phyloP scores from a whole-genome alignment of 2,113 vertebrate species.

The Trochalopteron elliotii region DNA sequence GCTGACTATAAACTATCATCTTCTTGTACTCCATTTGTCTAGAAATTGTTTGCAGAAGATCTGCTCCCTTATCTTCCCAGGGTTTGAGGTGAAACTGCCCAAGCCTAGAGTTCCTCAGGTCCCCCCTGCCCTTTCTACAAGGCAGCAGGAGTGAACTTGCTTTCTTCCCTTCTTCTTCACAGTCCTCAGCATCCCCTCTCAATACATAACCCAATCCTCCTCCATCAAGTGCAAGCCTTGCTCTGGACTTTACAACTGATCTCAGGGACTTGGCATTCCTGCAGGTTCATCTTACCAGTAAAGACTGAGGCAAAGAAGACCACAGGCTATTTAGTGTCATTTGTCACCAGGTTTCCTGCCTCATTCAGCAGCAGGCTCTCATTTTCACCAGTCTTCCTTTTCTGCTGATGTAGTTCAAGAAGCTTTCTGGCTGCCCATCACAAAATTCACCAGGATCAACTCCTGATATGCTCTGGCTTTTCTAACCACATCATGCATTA shows the following conservation, averaged over 20 bases:
- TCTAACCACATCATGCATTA: background rate
- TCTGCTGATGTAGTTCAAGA: background rate
- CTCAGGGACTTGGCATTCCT: background rate
- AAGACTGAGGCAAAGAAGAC: background rate
- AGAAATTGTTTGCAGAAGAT: background rate
- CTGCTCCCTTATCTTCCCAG: background rate
- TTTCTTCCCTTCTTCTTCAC: background rate
- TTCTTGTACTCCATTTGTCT: background rate
- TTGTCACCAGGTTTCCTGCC: background rate
- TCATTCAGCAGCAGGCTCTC: background rate
- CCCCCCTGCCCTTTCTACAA: background rate
- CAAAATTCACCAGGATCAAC: background rate
- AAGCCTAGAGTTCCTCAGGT: background rate
- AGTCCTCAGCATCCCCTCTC: background rate
- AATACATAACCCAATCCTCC: background rate
- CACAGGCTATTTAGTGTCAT: background rate
- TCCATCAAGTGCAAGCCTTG: fast-evolving
- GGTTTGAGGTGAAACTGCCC: background rate
- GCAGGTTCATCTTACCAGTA: background rate
- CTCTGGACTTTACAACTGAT: background rate
- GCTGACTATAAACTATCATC: background rate
- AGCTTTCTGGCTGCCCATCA: background rate
- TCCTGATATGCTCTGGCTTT: background rate
- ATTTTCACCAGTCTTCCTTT: background rate
- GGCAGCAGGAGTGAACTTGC: background rate